Evolutionary conservation across 2,888 invertebrate species (phyloP).

Genomic region (Iphiclides podalirius): DNA sequence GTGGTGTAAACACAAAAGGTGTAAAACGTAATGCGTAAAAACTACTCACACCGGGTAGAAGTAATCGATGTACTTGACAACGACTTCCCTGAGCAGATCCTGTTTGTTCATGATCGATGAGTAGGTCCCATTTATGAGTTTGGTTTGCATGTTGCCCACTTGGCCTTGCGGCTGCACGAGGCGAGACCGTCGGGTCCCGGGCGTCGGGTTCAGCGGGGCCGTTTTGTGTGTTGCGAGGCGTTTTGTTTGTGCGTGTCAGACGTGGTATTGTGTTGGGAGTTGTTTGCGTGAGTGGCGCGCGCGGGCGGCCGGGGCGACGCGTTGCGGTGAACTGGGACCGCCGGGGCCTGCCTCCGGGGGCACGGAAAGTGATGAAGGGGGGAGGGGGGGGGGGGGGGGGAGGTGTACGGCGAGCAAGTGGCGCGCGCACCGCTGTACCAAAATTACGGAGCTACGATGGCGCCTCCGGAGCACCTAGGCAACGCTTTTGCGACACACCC

Average conservation of each 20-base stretch:
- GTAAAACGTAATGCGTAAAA: slow-evolving; percentile 29
- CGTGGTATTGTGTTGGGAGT: slow-evolving; percentile 48
- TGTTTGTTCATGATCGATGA: slow-evolving; percentile 83
- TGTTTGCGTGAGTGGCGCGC: slow-evolving; percentile 46
- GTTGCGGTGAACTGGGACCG: slow-evolving; percentile 76
- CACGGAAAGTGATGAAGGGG: slow-evolving; percentile 33
- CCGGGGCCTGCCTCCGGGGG: slow-evolving; percentile 58
- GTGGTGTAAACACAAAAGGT: slow-evolving; percentile 13
- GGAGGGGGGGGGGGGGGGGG: slow-evolving; percentile 20
- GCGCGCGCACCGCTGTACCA: slow-evolving; percentile 73
- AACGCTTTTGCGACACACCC: slow-evolving; percentile 71
- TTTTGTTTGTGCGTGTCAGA: slow-evolving; percentile 59
- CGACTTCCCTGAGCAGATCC: slow-evolving; percentile 84
- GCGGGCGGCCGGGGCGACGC: slow-evolving; percentile 73
- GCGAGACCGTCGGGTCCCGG: slow-evolving; percentile 60
- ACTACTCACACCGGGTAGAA: slow-evolving; percentile 85
- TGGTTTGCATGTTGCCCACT: slow-evolving; percentile 77
- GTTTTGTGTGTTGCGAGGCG: slow-evolving; percentile 50
- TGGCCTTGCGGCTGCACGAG: slow-evolving; percentile 47
- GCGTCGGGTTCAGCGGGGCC: slow-evolving; percentile 55
- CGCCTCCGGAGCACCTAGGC: slow-evolving; percentile 69
- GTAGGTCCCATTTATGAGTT: slow-evolving; percentile 81
- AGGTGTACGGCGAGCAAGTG: slow-evolving; percentile 58
- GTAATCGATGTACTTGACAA: slow-evolving; percentile 86
- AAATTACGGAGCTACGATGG: slow-evolving; percentile 69